These are phyloP conservation scores for Cosmorhoe ocellata DNA, from an alignment of 2,888 invertebrate species.

Conservation along the genomic window DNA sequence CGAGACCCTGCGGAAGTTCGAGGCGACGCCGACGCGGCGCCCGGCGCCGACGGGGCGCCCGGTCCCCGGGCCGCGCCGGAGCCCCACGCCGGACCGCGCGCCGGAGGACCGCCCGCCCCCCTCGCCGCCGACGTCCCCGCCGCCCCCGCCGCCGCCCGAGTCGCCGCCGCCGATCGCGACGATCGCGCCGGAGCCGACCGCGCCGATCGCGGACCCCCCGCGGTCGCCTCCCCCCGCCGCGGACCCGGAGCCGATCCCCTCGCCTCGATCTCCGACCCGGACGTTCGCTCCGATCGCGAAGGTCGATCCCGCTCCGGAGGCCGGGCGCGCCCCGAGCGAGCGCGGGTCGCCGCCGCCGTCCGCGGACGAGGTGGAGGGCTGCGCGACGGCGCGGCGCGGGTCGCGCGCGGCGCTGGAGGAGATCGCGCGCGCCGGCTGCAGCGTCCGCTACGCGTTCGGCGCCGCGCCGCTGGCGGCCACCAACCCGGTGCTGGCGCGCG, in stretches of 20 bases:
- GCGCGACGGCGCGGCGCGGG: conserved; percentile 62
- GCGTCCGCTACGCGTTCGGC: conserved; percentile 83
- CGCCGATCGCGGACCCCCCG: conserved; percentile 42
- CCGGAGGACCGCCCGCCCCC: conserved; percentile 41
- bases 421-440: conserved; percentile 86
- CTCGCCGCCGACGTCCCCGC: conserved; percentile 67
- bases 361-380: conserved; percentile 46
- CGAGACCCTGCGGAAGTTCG: conserved; percentile 92
- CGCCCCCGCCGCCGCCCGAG: conserved; percentile 82
- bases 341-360: conserved; percentile 34
- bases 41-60: conserved; percentile 75
- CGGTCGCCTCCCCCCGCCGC: conserved; percentile 14
- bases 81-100: conserved; percentile 61
- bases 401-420: conserved; percentile 84
- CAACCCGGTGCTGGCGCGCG: conserved; percentile 63
- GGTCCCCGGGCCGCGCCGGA: conserved; percentile 65
- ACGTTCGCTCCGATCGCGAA: conserved; percentile 50
- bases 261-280: conserved; percentile 41
- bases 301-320: conserved; percentile 50
- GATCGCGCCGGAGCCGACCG: conserved; percentile 65
- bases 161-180: conserved; percentile 17
- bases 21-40: conserved; percentile 83
- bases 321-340: conserved; percentile 39
- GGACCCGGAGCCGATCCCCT: conserved; percentile 42
- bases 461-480: conserved; percentile 62